Percentiles rank a stretch among this genome's conserved stretches.
Conservation (phyloP, 2,888 invertebrate species). For the Julus scandinavius region DNA sequence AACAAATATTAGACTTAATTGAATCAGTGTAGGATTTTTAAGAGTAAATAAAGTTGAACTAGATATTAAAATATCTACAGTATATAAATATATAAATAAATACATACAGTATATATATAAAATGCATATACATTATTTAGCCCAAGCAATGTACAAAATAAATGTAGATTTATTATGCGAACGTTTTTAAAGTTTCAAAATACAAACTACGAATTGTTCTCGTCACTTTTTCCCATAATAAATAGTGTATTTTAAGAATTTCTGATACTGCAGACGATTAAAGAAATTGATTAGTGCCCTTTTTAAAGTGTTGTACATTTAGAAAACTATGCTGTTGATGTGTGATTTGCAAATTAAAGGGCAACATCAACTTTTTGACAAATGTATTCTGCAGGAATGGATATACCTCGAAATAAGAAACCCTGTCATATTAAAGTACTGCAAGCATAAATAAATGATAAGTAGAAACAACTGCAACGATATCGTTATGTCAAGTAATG, state of each 20-base stretch:
- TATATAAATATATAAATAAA: background rate
- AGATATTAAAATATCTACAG: background rate
- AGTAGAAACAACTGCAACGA: background rate
- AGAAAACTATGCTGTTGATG: background rate
- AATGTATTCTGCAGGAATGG: background rate
- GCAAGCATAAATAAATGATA: background rate
- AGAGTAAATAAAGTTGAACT: background rate
- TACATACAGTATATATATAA: background rate
- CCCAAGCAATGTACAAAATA: constrained; percentile 46
- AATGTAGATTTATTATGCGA: constrained; percentile 36
- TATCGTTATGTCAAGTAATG: background rate
- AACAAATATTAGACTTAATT: background rate
- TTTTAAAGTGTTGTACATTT: constrained; percentile 25
- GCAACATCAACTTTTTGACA: background rate
- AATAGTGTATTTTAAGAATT: constrained; percentile 14
- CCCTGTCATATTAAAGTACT: background rate
- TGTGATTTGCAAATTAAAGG: background rate
- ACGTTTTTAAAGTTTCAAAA: constrained; percentile 10
- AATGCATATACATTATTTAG: background rate
- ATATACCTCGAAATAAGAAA: background rate
- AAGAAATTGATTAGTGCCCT: background rate
- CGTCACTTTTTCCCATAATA: constrained; percentile 6
- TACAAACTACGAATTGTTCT: constrained; percentile 33
- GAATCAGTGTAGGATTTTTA: background rate
- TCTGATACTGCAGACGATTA: background rate